A percentile compares a stretch with the other conserved stretches of the same genome.
Conservation (phyloP, 2,797 vertebrate species). For the Enteromius trimaculatus region DNA sequence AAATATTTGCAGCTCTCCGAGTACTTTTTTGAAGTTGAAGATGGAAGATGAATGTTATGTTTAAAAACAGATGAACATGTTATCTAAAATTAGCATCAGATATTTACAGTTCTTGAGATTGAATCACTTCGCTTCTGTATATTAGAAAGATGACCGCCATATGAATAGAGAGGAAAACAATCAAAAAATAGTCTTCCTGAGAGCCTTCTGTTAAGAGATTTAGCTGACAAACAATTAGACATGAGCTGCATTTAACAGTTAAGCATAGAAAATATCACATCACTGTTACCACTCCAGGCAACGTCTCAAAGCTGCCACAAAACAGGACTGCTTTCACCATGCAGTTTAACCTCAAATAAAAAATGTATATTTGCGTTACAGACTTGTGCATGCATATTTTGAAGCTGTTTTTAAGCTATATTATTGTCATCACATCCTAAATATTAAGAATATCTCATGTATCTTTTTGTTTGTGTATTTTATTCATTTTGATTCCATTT, state of each 20-base stretch:
- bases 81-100: not conserved
- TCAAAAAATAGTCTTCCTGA: conserved; percentile 38
- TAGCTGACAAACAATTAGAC: not conserved
- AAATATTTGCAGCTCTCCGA: not conserved
- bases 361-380: too few relatives aligned
- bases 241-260: not conserved
- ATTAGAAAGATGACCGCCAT: conserved; percentile 44
- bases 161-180: conserved; percentile 19
- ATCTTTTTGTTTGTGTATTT: not conserved
- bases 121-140: conserved; percentile 40
- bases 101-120: conserved; percentile 11
- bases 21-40: not conserved
- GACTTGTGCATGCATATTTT: too few relatives aligned
- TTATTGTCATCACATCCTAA: too few relatives aligned
- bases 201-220: conserved; percentile 31
- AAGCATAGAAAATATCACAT: not conserved
- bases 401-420: too few relatives aligned
- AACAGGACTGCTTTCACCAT: not conserved
- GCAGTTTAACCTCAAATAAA: too few relatives aligned
- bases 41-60: not conserved
- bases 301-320: not conserved
- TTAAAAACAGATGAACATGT: not conserved
- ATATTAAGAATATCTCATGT: too few relatives aligned
- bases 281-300: not conserved
- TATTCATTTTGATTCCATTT: too few relatives aligned